Percentiles rank a stretch among this genome's conserved stretches.
phyloP scores from a whole-genome alignment of 2,797 vertebrate genomes.

The Gymnoscopelus braueri region DNA sequence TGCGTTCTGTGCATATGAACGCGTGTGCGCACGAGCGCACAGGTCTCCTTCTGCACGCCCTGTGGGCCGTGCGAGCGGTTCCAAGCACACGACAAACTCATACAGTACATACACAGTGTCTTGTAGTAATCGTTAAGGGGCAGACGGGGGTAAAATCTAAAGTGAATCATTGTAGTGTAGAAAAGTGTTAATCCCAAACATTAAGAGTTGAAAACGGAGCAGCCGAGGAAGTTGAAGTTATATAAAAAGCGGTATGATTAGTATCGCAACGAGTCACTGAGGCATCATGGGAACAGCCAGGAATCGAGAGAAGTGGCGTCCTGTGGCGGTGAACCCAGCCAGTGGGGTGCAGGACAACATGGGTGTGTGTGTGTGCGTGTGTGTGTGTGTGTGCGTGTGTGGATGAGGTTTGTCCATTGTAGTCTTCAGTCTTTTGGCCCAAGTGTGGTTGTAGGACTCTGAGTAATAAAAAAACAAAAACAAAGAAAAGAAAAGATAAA shows the following conservation, averaged over 20 bases:
- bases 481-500: background rate
- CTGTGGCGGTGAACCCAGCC: slow-evolving; percentile 74
- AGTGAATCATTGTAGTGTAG: slow-evolving; percentile 71
- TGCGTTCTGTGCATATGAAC: slow-evolving; percentile 20
- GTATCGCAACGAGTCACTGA: slow-evolving; percentile 79
- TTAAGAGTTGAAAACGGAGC: slow-evolving; percentile 65
- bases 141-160: slow-evolving; percentile 30
- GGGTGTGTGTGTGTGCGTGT: slow-evolving; percentile 19
- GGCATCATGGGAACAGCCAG: slow-evolving; percentile 70
- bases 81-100: slow-evolving; percentile 24
- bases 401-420: slow-evolving; percentile 57
- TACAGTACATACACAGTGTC: slow-evolving; percentile 33
- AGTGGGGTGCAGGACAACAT: slow-evolving; percentile 69
- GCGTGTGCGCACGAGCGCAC: slow-evolving; percentile 18
- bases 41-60: slow-evolving; percentile 33
- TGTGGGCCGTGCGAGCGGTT: slow-evolving; percentile 59
- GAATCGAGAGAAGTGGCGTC: slow-evolving; percentile 47
- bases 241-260: slow-evolving; percentile 75
- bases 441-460: slow-evolving; percentile 63
- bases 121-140: slow-evolving; percentile 37
- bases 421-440: slow-evolving; percentile 69
- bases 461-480: background rate
- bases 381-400: slow-evolving; percentile 34
- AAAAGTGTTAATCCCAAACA: slow-evolving; percentile 67
- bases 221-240: slow-evolving; percentile 50